Base-by-base conservation (phyloP, 2,888 invertebrate species). In the Luperina testacea region DNA sequence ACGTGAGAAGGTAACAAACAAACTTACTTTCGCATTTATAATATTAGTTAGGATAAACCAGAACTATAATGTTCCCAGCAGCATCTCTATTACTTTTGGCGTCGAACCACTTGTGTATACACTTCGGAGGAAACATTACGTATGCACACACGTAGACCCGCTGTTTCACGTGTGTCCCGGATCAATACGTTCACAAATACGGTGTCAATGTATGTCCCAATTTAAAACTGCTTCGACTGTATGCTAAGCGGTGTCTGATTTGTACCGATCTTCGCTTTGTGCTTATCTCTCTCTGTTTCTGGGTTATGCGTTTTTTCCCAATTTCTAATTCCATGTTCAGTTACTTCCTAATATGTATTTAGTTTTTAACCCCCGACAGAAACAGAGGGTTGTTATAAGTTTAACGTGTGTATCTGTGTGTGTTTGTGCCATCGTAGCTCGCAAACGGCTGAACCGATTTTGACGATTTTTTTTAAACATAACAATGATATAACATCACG, bases 141-240 rank as follows among this genome's bases (percentile, higher is more conserved):
- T 90, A 92, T 93, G 90, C 92, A 87, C 86, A 77, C 71, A 88
- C 78, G 82, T 81, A 88, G 82, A 87, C 87, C 87, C 88, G 88
- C 83, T 82, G 63, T 84, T 83, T 84, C 88, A 85, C 91, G 92
- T 92, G 92, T 92, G 92, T 84, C 71, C 75, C 68, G 90, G 91
- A 92, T 92, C 87, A 81, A 88, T 91, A 89, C 77, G 45, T 78
- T 80, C 82, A 83, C 78, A 84, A 90, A 88, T 83, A 85, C 74
- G 11, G 59, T 84, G 45, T 80, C 61, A 84, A 86, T 83, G 70
- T 80, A 75, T 81, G 68, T 81, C 69, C 77, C 80, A 82, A 84
- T 81, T 84, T 70, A 61, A 69, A 67, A 51, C 27, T 71, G 13
- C 63, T 71, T 72, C 38, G 27, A 68, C 61, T 86, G 65, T 88